Base-by-base conservation (phyloP, 2,113 vertebrate species). In the Thinocorus orbignyianus region DNA sequence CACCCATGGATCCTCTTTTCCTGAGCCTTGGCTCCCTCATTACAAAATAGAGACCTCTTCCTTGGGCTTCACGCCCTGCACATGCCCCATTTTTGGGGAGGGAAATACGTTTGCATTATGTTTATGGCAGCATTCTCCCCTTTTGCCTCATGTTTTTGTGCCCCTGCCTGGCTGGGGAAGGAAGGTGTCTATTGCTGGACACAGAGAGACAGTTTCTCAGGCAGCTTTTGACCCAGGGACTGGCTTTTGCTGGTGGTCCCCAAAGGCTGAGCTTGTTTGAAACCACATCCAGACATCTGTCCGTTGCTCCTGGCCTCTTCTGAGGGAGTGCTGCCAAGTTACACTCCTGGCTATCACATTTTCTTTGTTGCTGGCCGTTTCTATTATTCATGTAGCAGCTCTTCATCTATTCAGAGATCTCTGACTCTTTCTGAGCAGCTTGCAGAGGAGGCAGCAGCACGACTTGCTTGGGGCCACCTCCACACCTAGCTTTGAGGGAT, bases 51-150 rank as follows among this genome's bases (percentile, higher is more conserved):
- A 5, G 6, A 60, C 9, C 10, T 5, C 28, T 74, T 76, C 22
- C 20, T 16, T 31, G 37, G n/a, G n/a, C 39, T 93, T 89, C 58
- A 48, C 4, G 16, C 17, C 35, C 33, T 10, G 3, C 12, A 2
- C 17, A 17, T 83, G 39, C 30, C 19, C 46, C 2, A 1, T 9
- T 54, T 71, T 33, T 48, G 0, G 0, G 2, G 7, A n/a, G 33
- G 41, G 8, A 71, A 49, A 18, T 9, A 58, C 2, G 70, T 93
- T 15, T 52, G 11, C 41, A 81, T 77, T 48, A 69, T 0, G 0
- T 57, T 69, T 66, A 41, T 0, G 6, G 33, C 17, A 81, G 41
- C 2, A 0, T 86, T 81, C 81, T 16, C 6, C 18, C 8, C 15
- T 77, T 86, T 72, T 71, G 17, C 51, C 17, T 61, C 5, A 25